A percentile compares a stretch with the other conserved stretches of the same genome.
Evolutionary conservation across 2,113 vertebrate genomes (phyloP).

Genomic region (Rhodinocichla rosea): DNA sequence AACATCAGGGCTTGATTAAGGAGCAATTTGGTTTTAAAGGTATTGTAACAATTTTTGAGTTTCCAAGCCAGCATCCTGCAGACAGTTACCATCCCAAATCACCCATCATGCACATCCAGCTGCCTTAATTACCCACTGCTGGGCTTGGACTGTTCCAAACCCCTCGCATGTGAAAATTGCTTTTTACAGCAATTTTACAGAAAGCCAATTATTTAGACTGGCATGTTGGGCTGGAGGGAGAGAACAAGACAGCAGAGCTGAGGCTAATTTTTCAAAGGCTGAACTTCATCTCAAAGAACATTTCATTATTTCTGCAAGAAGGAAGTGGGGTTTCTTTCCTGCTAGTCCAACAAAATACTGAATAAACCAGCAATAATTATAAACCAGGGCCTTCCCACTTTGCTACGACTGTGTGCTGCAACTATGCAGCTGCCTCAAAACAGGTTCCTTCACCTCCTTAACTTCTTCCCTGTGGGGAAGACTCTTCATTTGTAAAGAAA

Average conservation of each 20-base stretch:
- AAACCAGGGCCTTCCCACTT: neutral
- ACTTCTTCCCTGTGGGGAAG: neutral
- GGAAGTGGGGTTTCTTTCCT: neutral
- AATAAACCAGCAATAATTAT: neutral
- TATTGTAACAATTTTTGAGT: neutral
- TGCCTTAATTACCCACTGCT: neutral
- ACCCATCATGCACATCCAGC: neutral
- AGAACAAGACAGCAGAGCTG: neutral
- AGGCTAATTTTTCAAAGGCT: neutral
- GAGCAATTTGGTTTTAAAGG: neutral
- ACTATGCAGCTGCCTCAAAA: neutral
- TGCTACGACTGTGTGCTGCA: neutral
- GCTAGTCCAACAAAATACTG: neutral
- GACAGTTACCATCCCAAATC: neutral
- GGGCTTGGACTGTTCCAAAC: neutral
- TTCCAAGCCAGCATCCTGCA: neutral
- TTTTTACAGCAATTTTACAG: slow-evolving; percentile 11
- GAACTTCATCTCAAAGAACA: neutral
- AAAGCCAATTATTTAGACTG: neutral
- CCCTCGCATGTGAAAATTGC: neutral
- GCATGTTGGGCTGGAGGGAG: neutral
- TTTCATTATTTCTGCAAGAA: neutral
- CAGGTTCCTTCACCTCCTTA: neutral
- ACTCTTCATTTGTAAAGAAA: neutral
- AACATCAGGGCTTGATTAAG: neutral